Percentiles rank a stretch among this genome's conserved stretches.
phyloP scores from a whole-genome alignment of 2,113 vertebrate species.

The Nothocercus julius region DNA sequence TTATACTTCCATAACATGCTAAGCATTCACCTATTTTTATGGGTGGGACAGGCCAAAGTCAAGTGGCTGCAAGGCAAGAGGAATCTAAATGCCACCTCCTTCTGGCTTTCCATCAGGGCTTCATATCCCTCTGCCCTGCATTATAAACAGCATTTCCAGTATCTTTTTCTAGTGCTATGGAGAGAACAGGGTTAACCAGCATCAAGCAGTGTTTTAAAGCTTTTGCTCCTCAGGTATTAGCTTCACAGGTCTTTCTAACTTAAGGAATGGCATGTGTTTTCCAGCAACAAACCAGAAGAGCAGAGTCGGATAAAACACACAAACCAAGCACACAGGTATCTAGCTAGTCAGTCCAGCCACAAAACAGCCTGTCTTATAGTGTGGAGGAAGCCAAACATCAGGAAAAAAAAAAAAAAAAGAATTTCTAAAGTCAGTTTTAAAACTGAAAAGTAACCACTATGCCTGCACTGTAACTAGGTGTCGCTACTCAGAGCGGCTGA shows the following conservation, averaged over 20 bases:
- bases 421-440: neutral
- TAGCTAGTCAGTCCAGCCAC: neutral
- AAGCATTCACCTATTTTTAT: neutral
- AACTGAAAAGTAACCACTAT: neutral
- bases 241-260: neutral
- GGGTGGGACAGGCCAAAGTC: neutral
- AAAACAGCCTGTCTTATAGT: neutral
- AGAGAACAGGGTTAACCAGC: neutral
- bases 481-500: neutral
- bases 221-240: neutral
- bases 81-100: neutral
- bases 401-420: neutral
- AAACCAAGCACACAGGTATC: neutral
- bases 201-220: neutral
- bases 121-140: neutral
- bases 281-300: neutral
- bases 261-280: neutral
- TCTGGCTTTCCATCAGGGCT: neutral
- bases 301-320: accelerated
- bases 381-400: accelerated
- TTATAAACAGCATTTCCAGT: neutral
- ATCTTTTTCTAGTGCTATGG: neutral
- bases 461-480: neutral
- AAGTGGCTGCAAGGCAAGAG: neutral
- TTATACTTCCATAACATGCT: neutral